Percentiles rank a stretch among this genome's conserved stretches.
phyloP scores from a whole-genome alignment of 2,888 invertebrate genomes.

The Agrochola macilenta region DNA sequence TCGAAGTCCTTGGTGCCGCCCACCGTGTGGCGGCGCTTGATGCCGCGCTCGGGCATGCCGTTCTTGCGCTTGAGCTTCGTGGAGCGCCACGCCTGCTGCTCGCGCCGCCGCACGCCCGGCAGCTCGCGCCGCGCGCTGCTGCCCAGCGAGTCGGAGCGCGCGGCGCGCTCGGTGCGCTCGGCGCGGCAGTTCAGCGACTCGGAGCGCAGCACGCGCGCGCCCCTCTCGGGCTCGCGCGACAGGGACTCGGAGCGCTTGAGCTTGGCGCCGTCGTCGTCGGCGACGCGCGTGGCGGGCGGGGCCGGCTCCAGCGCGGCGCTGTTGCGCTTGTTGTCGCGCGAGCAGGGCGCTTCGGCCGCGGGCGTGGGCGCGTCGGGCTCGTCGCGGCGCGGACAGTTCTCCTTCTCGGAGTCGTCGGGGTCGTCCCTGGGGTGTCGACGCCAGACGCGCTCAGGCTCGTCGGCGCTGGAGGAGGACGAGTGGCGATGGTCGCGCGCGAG shows the following conservation, averaged over 20 bases:
- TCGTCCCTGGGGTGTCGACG: constrained; percentile 71
- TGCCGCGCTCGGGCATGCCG: constrained; percentile 95
- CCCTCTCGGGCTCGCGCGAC: constrained; percentile 87
- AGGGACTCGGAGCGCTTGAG: constrained; percentile 92
- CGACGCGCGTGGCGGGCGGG: constrained; percentile 21
- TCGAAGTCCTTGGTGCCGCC: constrained; percentile 97
- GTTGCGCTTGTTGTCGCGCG: constrained; percentile 50
- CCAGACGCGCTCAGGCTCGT: constrained; percentile 76
- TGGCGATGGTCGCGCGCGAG: constrained; percentile 84
- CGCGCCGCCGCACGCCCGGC: constrained; percentile 92
- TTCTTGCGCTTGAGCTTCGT: constrained; percentile 94
- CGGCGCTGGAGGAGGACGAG: constrained; percentile 79
- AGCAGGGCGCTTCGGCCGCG: constrained; percentile 46
- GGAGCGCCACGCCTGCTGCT: constrained; percentile 88
- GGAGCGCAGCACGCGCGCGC: constrained; percentile 53
- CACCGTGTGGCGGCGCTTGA: constrained; percentile 97
- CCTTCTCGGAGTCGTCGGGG: constrained; percentile 85
- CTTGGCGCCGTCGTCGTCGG: constrained; percentile 72
- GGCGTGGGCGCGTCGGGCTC: constrained; percentile 69
- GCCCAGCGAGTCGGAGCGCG: constrained; percentile 73
- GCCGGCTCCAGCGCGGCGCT: constrained; percentile 58
- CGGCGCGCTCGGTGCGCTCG: constrained; percentile 4
- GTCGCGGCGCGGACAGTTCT: constrained; percentile 77
- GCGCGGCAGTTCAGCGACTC: constrained; percentile 62
- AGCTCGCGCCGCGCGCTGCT: constrained; percentile 72